Evolutionary conservation across 2,888 invertebrate genomes (phyloP).

Genomic region (Acrocyrtus sp.): DNA sequence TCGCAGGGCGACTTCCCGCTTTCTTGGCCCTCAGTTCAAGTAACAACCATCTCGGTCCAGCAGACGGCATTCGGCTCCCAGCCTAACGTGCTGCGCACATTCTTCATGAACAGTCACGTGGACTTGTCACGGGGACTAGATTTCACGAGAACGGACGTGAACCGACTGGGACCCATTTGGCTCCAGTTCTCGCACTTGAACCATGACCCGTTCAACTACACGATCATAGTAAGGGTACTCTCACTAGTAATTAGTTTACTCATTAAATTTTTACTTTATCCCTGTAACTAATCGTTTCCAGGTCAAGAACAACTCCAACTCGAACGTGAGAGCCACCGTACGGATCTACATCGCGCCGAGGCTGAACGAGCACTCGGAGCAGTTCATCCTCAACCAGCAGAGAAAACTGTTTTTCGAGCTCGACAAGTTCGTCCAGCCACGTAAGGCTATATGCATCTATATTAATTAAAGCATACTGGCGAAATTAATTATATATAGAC

Average conservation of each 20-base stretch:
- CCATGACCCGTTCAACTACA: conserved; percentile 64
- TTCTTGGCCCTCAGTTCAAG: conserved; percentile 59
- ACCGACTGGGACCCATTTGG: conserved; percentile 60
- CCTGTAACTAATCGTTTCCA: conserved; percentile 42
- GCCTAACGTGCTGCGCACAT: conserved; percentile 72
- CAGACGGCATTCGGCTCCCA: conserved; percentile 66
- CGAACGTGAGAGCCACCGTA: conserved; percentile 73
- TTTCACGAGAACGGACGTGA: conserved; percentile 67
- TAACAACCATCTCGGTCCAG: conserved; percentile 58
- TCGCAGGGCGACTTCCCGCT: conserved; percentile 57
- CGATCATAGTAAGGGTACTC: conserved; percentile 62
- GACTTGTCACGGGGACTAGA: conserved; percentile 84
- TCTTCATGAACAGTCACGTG: conserved; percentile 83
- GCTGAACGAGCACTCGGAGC: conserved; percentile 74
- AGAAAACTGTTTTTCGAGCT: conserved; percentile 76
- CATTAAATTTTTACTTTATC: conserved; percentile 1
- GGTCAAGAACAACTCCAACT: conserved; percentile 65
- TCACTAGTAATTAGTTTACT: not conserved
- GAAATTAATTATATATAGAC: not conserved
- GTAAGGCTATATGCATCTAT: conserved; percentile 69
- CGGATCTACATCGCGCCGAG: conserved; percentile 78
- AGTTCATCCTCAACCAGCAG: conserved; percentile 74
- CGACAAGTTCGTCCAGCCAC: conserved; percentile 75
- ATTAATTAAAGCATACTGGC: not conserved
- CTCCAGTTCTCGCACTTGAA: conserved; percentile 63